Evolutionary conservation across 2,113 vertebrate species (phyloP), one percentile per base, ranked within the genome.

Genomic region (Antidorcas marsupialis): DNA sequence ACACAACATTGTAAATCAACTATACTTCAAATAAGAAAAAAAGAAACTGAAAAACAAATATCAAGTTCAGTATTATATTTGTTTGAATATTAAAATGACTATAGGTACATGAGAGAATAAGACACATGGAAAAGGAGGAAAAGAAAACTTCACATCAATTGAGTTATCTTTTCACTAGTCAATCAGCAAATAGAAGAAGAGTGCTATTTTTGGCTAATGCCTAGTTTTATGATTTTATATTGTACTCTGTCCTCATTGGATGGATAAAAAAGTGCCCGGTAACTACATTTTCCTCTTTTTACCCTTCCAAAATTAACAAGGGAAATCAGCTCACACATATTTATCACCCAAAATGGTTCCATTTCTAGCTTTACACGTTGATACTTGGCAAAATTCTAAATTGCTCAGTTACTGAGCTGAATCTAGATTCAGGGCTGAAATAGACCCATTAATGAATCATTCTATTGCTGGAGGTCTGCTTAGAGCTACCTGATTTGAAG

Each of bases 361-460:
- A 2, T 89, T 78, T 11, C 57, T 93, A 86, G 50, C 52, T 84
- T 52, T 13, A 76, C 1, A 7, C 36, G 82, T 91, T 95, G 45
- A 47, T 47, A 97, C 76, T 89, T 8, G 71, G 74, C 60, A 91
- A 81, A 92, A 79, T 47, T 88, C 59, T 94, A 94, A 96, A 95
- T 67, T 83, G 59, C 47, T 97, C 95, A 57, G n/a, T 92, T 86
- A 86, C 88, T 84, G 57, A 88, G 78, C 28, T 81, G 55, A 82
- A 74, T 93, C 78, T 47, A 97, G 28, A 91, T 3, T 1, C 7
- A 60, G 52, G 6, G 19, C 59, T 92, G 36, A 95, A 84, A 96
- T 27, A 67, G 21, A 62, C 19, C 27, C 84, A 91, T 78, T 87
- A 96, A 90, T 92, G 87, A 97, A 97, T 95, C 83, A 96, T 23